Base-by-base conservation (phyloP, 2,797 vertebrate genomes). In the Neopelma chrysocephalum region DNA sequence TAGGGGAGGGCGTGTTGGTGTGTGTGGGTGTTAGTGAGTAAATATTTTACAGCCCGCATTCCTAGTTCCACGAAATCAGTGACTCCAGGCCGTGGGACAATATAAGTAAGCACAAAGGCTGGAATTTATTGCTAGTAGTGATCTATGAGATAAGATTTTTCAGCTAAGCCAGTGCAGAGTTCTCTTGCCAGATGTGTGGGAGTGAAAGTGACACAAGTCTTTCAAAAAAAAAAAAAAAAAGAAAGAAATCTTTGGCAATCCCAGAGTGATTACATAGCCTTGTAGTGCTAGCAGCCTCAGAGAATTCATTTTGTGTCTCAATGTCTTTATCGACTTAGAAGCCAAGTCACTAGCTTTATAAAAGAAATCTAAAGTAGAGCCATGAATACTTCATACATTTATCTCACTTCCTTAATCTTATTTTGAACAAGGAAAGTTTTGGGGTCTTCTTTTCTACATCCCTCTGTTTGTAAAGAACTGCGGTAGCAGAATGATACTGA, bases 61-160 rank as follows among this genome's bases (percentile, higher is more conserved):
- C 88, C 88, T 58, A 79, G 40, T 92, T 92, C 70, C 51, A 53
- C 58, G 56, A 84, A 95, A 95, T 82, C 78, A 66, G 62, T 56
- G 58, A 90, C 80, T 97, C 16, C 26, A 77, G 88, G 73, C 92
- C 79, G 62, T 62, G 73, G 38, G 73, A 87, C 77, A 78, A 40
- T 79, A 3, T 90, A 94, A 95, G 87, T 57, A 88, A 90, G 77
- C 62, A 95, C 83, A 96, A 95, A 96, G 90, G 66, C 86, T 93
- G 92, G 90, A 96, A 96, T 96, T 96, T 94, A 96, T 93, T 96
- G 94, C 77, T 73, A 68, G 90, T 62, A 96, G 88, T 91, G 92
- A 96, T 96, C 88, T 95, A 90, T 92, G 94, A 96, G 96, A 96
- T 96, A 96, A 95, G 88, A 93, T 92, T 96, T 79, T 95, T 94